Percentiles rank a stretch among this genome's conserved stretches.
These are phyloP conservation scores for Stictonetta naevosa DNA, from an alignment of 2,113 vertebrate species.

Conservation along the genomic window DNA sequence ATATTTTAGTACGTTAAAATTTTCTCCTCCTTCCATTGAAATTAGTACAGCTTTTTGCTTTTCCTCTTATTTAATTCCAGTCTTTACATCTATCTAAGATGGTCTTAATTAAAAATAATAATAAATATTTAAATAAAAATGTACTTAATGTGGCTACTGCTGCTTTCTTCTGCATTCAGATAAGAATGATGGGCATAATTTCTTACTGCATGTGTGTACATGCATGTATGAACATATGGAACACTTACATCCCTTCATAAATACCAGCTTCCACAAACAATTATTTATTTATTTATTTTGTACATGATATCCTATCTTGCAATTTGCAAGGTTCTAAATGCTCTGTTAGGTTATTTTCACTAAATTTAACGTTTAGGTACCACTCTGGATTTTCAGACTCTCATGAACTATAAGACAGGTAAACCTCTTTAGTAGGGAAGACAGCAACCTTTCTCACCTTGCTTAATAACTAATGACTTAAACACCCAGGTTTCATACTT, in stretches of 20 bases:
- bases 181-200: background rate
- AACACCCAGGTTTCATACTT: background rate
- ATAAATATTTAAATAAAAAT: background rate
- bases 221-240: background rate
- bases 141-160: background rate
- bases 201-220: accelerated
- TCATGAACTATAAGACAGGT: background rate
- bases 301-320: accelerated
- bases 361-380: background rate
- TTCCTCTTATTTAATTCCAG: background rate
- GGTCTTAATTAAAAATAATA: background rate
- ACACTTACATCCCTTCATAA: background rate
- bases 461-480: background rate
- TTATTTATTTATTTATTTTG: too few relatives aligned
- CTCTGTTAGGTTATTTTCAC: background rate
- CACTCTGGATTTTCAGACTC: background rate
- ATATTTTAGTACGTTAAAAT: background rate
- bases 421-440: background rate
- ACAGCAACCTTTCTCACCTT: background rate
- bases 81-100: background rate
- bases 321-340: background rate
- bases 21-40: background rate
- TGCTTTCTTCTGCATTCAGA: background rate
- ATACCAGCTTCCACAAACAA: background rate
- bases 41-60: background rate